Conservation (phyloP, 2,888 invertebrate genomes). For the Sarcophaga subvicina region DNA sequence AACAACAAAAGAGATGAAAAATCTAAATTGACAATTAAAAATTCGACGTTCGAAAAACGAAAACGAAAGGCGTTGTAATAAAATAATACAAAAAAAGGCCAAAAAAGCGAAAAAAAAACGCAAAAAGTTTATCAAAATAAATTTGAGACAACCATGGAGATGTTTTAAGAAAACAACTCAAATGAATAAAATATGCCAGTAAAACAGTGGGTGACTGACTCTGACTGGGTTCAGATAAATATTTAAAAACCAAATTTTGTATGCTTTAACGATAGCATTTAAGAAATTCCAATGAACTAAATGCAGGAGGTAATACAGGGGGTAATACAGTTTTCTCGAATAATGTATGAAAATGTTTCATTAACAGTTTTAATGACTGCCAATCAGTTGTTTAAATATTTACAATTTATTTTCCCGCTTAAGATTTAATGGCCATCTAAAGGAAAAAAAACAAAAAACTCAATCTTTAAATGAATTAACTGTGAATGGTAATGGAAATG, state of each 20-base stretch:
- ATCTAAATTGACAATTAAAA: slow-evolving; percentile 67
- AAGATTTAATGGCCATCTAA: background rate
- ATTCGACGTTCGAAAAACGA: slow-evolving; percentile 20
- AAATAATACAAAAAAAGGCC: slow-evolving; percentile 18
- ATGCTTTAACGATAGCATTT: background rate
- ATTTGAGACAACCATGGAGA: slow-evolving; percentile 27
- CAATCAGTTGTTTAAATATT: slow-evolving; percentile 53
- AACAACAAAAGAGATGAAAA: slow-evolving; percentile 8
- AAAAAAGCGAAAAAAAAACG: too few relatives aligned
- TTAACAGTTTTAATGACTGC: slow-evolving; percentile 50
- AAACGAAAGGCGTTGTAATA: slow-evolving; percentile 29
- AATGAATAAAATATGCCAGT: background rate
- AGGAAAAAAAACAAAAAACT: background rate
- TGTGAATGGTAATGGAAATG: background rate
- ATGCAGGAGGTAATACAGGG: too few relatives aligned
- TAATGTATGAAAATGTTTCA: slow-evolving; percentile 16
- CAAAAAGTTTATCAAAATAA: slow-evolving; percentile 42
- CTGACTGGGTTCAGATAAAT: slow-evolving; percentile 22
- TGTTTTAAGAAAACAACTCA: slow-evolving; percentile 2
- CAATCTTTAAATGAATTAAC: slow-evolving; percentile 36
- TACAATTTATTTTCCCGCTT: slow-evolving; percentile 9
- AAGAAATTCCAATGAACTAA: background rate
- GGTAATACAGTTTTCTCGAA: background rate
- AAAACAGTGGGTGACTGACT: background rate
- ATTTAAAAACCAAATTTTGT: slow-evolving; percentile 35